Evolutionary conservation across 2,888 invertebrate species (phyloP), one percentile per base, ranked within the genome.

Genomic region (Bibio marci): DNA sequence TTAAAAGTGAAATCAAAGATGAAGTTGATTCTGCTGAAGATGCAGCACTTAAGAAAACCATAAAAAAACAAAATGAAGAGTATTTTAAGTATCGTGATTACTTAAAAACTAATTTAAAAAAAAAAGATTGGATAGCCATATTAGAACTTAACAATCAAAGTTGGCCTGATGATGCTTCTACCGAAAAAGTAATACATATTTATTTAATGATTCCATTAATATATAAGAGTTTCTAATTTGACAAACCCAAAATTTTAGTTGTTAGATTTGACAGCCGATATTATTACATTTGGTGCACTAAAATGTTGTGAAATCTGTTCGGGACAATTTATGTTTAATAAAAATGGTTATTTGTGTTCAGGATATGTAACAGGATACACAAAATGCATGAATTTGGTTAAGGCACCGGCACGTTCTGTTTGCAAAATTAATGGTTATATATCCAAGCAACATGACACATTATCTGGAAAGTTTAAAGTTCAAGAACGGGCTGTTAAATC

Each of bases 321-420:
- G n/a, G 85, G 85, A 0, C 80, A 87, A 52, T 67, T 80, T 15
- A 62, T 70, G 28, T 73, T 77, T 49, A 67, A 68, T 45, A 77
- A 80, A 22, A 66, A 71, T 42, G 83, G 86, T 4, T 98, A 97
- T 56, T 69, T 74, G 45, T 98, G 97, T 57, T 73, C 71, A 45
- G 91, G 91, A 52, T 66, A 79, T 54, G 50, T 85, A 26, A 79
- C 76, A 11, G 92, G 90, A 54, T 97, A 91, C 90, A 79, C 85
- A 0, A 86, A 85, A 58, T 97, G 97, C 58, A 67, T 71, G 39
- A 70, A 76, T 49, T 57, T 73, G 4, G 70, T 76, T 0, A 73
- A 73, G 49, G 71, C 75, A 31, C 95, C 95, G 0, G 65, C 73
- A 44, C 67, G 92, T 42, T 65, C 53, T 6, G 61, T 73, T 7